Evolutionary conservation across 2,888 invertebrate genomes (phyloP), one percentile per base, ranked within the genome.

Genomic region (Linyphia triangularis): DNA sequence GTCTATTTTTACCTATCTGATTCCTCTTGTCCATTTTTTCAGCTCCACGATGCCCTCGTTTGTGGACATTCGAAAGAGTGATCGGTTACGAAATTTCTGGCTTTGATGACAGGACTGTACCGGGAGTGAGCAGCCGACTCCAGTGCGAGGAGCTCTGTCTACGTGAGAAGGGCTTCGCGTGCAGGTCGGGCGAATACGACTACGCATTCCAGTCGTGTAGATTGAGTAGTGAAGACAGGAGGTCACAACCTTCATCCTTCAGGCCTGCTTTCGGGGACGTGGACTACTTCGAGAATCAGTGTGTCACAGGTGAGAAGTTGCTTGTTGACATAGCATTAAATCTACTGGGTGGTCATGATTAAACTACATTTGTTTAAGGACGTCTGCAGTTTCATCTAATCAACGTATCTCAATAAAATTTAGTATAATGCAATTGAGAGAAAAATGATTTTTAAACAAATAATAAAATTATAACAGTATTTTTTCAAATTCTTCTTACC

Each of bases 241-340:
- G 96, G 91, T 95, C 95, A 0, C 91, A 91, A 70, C 91, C 91
- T 10, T 90, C 91, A 28, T 90, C 91, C 2, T 97, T 96, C 92
- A 94, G 96, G 59, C 92, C 92, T 1, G 91, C 92, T 4, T 90
- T 91, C 13, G 90, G 95, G 91, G 95, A 95, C 91, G 96, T 96
- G 37, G 96, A 96, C 91, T 97, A 97, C 92, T 95, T 97, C 91
- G 96, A 97, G 92, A 96, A 96, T 93, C 95, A 96, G 92, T 97
- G 97, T 85, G 91, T 91, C 13, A n/a, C 85, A 73, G 89, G 91
- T 91, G 16, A 10, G 51, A 16, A 13, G n/a, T n/a, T n/a, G n/a
- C n/a, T n/a, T n/a, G n/a, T n/a, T n/a, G n/a, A n/a, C n/a, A n/a
- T n/a, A n/a, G n/a, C n/a, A n/a, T n/a, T n/a, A n/a, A n/a, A n/a